Evolutionary conservation across 2,113 vertebrate genomes (phyloP).

Genomic region (Malurus melanocephalus): DNA sequence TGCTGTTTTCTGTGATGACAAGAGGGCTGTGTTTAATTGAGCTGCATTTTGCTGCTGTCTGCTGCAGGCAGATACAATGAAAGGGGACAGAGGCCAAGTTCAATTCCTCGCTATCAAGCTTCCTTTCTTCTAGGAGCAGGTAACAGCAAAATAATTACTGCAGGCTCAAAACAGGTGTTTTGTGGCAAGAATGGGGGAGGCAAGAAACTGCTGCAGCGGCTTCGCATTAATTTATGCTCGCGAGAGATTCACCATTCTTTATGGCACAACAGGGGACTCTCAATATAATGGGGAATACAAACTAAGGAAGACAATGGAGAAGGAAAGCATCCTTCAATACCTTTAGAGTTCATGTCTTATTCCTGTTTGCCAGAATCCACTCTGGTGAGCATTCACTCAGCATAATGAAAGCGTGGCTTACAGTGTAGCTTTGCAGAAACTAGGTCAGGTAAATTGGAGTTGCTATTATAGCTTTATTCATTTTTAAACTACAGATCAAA

Average conservation of each 20-base stretch:
- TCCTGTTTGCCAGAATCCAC: not conserved
- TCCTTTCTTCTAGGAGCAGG: slow-evolving; percentile 12
- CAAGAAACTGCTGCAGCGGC: not conserved
- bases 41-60: not conserved
- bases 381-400: not conserved
- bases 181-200: not conserved
- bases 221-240: slow-evolving; percentile 33
- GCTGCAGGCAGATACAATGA: slow-evolving; percentile 34
- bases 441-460: slow-evolving; percentile 21
- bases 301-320: slow-evolving; percentile 14
- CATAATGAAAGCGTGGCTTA: not conserved
- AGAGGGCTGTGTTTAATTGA: slow-evolving; percentile 41
- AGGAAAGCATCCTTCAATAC: not conserved
- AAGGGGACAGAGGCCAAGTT: slow-evolving; percentile 1
- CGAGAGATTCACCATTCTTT: not conserved
- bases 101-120: not conserved
- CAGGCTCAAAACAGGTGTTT: not conserved
- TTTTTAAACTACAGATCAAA: not conserved
- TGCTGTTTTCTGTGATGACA: not conserved
- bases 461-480: not conserved
- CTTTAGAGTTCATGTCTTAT: not conserved
- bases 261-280: not conserved
- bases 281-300: slow-evolving; percentile 26
- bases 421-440: not conserved
- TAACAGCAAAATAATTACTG: slow-evolving; percentile 19